phyloP scores from a whole-genome alignment of 2,113 vertebrate genomes.

The Oenanthe melanoleuca region DNA sequence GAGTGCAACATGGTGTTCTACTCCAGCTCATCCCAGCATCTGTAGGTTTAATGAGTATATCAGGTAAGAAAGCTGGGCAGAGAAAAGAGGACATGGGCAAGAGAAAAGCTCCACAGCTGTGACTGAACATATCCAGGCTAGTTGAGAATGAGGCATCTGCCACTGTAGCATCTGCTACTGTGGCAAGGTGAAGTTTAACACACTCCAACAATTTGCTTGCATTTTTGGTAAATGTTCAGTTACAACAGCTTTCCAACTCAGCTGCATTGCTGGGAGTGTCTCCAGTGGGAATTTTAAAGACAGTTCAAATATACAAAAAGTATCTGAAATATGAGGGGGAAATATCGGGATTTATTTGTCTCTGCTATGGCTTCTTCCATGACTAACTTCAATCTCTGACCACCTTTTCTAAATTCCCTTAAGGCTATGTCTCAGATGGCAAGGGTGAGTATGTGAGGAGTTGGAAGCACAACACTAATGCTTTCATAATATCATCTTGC shows the following conservation, averaged over 20 bases:
- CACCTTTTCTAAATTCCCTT: neutral
- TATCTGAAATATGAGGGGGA: neutral
- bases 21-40: neutral
- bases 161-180: neutral
- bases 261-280: neutral
- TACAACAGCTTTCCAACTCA: neutral
- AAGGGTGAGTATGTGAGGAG: neutral
- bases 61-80: neutral
- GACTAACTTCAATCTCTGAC: neutral
- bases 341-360: neutral
- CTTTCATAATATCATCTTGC: neutral
- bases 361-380: neutral
- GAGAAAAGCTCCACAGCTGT: neutral
- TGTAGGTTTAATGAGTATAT: neutral
- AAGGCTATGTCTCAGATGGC: neutral
- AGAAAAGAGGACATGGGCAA: neutral
- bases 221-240: neutral
- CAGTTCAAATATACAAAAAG: neutral
- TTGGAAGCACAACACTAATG: neutral
- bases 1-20: neutral
- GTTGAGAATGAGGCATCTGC: neutral
- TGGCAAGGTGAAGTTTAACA: neutral
- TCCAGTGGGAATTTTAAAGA: neutral
- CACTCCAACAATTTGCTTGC: accelerated
- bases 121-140: neutral